Evolutionary conservation across 2,797 vertebrate genomes (phyloP), one percentile per base, ranked within the genome.

Genomic region (Fistularia tabacaria): DNA sequence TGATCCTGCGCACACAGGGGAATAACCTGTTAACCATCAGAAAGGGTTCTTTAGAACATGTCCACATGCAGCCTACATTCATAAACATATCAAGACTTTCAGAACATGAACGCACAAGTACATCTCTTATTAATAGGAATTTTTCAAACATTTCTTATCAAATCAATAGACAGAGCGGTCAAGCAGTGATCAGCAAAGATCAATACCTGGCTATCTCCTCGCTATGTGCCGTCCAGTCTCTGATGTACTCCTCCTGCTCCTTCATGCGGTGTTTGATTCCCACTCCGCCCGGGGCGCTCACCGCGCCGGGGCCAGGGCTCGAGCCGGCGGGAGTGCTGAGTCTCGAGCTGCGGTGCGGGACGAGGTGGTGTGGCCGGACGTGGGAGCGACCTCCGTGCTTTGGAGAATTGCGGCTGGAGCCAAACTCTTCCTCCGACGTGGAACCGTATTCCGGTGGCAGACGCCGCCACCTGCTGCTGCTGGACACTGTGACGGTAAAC

Each of bases 401-500:
- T 52, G 94, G 89, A 65, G 94, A 91, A 86, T 94, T 97, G 74
- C 94, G 91, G 89, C 90, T 94, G 78, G 95, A 97, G 85, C 96
- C 92, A 25, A 98, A 98, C 86, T 99, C 97, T 85, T 99, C 97
- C 91, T 99, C 97, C 39, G 97, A 99, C 84, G 97, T 99, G 89
- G 97, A 99, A 88, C 94, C 96, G 77, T 98, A 99, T 89, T 99
- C 97, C 46, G 94, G 96, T 43, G 95, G 94, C 87, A 98, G 90
- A 81, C 96, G 94, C 85, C 96, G 93, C 96, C 96, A 98, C 88
- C 96, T 91, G 89, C 92, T 93, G 90, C 92, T 95, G 86, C 95
- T 97, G 90, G 92, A 81, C 68, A 83, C 77, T 88, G 66, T 57
- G 8, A 46, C 73, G 46, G 66, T 6, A 57, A 80, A 39, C 25